These are phyloP conservation scores for Chloropsis hardwickii DNA, from an alignment of 2,113 vertebrate species.

Conservation along the genomic window DNA sequence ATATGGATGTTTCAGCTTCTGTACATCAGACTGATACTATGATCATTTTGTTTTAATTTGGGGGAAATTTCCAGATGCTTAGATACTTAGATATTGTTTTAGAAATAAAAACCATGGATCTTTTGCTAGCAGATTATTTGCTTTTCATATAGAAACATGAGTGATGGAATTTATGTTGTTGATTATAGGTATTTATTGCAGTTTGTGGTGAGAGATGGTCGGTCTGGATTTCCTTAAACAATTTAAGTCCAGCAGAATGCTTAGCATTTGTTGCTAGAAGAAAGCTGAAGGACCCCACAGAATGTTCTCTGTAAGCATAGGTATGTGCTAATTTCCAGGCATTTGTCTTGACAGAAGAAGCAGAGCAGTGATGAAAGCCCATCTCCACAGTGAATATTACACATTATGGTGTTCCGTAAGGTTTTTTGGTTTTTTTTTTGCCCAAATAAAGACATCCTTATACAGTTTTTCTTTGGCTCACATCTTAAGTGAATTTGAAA, in stretches of 20 bases:
- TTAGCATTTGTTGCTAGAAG: neutral
- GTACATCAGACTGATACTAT: neutral
- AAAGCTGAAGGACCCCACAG: neutral
- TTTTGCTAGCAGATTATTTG: neutral
- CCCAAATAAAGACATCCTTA: neutral
- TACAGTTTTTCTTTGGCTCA: neutral
- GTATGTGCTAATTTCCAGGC: neutral
- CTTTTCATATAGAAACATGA: neutral
- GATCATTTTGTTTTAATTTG: neutral
- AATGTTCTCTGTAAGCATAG: neutral
- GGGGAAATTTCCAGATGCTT: neutral
- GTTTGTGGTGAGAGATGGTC: neutral
- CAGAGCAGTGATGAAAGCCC: neutral
- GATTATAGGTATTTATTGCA: neutral
- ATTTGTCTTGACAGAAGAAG: neutral
- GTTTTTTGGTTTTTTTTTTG: neutral
- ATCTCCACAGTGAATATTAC: neutral
- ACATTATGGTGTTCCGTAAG: neutral
- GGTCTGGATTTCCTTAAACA: neutral
- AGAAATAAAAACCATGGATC: neutral
- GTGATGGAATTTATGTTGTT: neutral
- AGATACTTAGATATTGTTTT: neutral
- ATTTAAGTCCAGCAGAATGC: neutral
- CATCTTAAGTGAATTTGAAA: neutral
- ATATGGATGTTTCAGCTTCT: neutral